A percentile compares a stretch with the other conserved stretches of the same genome.
These are phyloP conservation scores for Furcifer pardalis DNA, from an alignment of 2,797 vertebrate species.

Conservation along the genomic window DNA sequence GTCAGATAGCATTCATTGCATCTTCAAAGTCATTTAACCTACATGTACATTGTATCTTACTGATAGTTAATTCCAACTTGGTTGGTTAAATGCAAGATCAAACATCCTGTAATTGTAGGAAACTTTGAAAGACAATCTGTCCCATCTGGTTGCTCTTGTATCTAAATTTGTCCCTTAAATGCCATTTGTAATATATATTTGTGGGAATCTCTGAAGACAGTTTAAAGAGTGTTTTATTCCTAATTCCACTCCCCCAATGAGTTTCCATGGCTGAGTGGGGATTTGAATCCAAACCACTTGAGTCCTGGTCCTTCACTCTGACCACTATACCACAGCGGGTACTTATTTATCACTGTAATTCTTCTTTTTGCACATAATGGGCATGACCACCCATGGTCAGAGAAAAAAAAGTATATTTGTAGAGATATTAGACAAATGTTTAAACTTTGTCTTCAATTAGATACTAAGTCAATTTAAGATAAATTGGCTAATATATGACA, in stretches of 20 bases:
- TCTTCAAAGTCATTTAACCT: not conserved
- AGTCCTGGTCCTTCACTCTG: too few relatives aligned
- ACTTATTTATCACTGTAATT: too few relatives aligned
- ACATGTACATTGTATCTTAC: not conserved
- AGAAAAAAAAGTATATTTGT: not conserved
- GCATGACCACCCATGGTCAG: not conserved
- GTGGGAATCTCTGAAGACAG: not conserved
- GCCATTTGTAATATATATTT: slow-evolving; percentile 2
- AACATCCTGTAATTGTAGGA: slow-evolving; percentile 24
- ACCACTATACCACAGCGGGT: too few relatives aligned
- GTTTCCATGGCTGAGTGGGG: too few relatives aligned
- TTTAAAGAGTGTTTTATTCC: too few relatives aligned
- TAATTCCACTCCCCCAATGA: too few relatives aligned
- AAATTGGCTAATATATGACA: too few relatives aligned
- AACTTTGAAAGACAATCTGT: slow-evolving; percentile 10
- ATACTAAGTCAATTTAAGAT: too few relatives aligned
- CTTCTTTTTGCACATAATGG: not conserved
- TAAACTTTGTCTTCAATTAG: not conserved
- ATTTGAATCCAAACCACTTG: too few relatives aligned
- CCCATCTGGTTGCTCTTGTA: slow-evolving; percentile 24
- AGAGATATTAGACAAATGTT: not conserved
- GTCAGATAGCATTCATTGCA: not conserved
- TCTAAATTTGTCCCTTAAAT: slow-evolving; percentile 1
- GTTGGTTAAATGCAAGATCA: slow-evolving; percentile 1
- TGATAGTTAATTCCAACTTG: slow-evolving; percentile 18